Conservation (phyloP, 2,113 vertebrate species). For the Gadus chalcogrammus region DNA sequence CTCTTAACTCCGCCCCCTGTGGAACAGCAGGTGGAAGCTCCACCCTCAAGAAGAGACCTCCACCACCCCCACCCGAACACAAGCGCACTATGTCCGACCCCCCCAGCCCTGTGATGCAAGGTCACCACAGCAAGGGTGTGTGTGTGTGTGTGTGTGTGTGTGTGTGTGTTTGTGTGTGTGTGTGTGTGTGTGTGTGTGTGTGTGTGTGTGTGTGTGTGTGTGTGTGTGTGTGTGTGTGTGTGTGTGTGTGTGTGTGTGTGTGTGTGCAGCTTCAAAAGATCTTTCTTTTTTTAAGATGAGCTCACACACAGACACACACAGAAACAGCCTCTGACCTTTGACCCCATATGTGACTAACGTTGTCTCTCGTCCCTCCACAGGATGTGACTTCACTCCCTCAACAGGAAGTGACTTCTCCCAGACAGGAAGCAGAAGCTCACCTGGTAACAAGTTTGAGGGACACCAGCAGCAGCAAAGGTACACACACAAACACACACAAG, state of each 20-base stretch:
- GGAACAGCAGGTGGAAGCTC: conserved; percentile 61
- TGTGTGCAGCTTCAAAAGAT: neutral
- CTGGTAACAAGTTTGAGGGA: conserved; percentile 83
- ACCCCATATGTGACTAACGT: no score
- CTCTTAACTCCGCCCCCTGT: conserved; percentile 82
- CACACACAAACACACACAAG: conserved; percentile 9
- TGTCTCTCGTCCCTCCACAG: neutral
- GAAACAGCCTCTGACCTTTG: no score
- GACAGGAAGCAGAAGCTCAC: conserved; percentile 71
- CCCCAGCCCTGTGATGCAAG: conserved; percentile 88
- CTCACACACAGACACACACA: no score
- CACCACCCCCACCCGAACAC: conserved; percentile 90
- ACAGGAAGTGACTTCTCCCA: no score
- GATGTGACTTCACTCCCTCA: no score
- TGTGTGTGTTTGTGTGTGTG: neutral
- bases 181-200: neutral
- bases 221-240: conserved; percentile 51
- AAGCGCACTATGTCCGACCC: conserved; percentile 90
- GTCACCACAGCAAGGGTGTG: conserved; percentile 84
- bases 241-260: neutral
- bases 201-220: neutral
- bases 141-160: conserved; percentile 6
- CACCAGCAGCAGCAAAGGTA: conserved; percentile 85
- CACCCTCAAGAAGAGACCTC: conserved; percentile 90
- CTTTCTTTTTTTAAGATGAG: no score